Base-by-base conservation (phyloP, 2,797 vertebrate species). In the Rhinoraja longicauda region DNA sequence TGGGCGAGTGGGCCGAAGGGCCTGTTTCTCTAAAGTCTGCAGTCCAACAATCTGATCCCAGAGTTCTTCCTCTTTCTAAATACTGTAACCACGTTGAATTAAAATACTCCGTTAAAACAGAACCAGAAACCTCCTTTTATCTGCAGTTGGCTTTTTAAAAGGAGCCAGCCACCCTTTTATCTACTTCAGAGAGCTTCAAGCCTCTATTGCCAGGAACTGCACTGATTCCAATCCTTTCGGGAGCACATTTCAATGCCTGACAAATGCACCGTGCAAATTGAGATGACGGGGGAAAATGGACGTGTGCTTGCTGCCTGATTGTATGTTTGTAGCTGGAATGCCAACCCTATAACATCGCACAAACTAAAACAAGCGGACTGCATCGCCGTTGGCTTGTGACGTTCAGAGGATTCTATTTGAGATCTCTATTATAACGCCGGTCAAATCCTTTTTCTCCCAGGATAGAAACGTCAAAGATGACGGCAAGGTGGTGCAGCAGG, bases 101-200 rank as follows among this genome's bases (percentile, higher is more conserved):
- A 90, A 90, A 90, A 70, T 45, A 45, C 24, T 70, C 17, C 32
- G 39, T 90, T 67, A 32, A 90, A 90, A 36, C n/a, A 26, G 53
- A 90, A 90, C 8, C 59, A 90, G 67, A 39, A 26, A 90, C 39
- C 39, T 90, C 24, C 88, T 72, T 90, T 86, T 86, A 86, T 86
- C 82, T 70, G 45, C 29, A 0, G 64, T 19, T 39, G 36, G 24
- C 88, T 72, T 67, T 86, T n/a, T 57, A 86, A 86, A 59, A n/a
- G 82, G 57, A 86, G 26, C 4, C 32, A 72, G 64, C 36, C 1
- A 45, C 32, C 32, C 32, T 90, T 72, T 72, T 72, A 24, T 90
- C 64, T 70, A 39, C 36, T 90, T 72, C 62, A 72, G 88, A 24
- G 62, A 36, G 67, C 13, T 15, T 67, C 32, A 36, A 72, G 10